phyloP scores from a whole-genome alignment of 2,797 vertebrate genomes.

The Salmo trutta region DNA sequence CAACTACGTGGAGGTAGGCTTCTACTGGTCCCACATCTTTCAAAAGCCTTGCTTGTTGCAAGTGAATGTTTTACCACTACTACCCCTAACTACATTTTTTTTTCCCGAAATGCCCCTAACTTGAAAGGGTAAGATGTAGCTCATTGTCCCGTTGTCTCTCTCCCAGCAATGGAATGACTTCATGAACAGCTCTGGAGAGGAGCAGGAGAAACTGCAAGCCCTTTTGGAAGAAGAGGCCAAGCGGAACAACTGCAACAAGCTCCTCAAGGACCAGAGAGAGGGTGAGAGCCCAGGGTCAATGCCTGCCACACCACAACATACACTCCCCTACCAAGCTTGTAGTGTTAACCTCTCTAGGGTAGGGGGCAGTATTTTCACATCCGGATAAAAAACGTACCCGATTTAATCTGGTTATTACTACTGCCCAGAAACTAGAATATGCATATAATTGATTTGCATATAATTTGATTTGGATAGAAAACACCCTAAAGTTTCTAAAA shows the following conservation, averaged over 20 bases:
- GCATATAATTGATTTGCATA: no score
- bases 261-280: slow-evolving; percentile 79
- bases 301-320: background rate
- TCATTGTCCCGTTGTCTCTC: slow-evolving; percentile 20
- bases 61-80: background rate
- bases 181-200: slow-evolving; percentile 95
- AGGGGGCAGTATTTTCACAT: no score
- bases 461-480: no score
- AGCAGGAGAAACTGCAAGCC: slow-evolving; percentile 89
- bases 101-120: background rate
- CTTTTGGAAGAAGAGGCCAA: slow-evolving; percentile 85
- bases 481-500: no score
- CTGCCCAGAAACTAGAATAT: no score
- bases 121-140: background rate
- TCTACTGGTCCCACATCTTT: background rate
- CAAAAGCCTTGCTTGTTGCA: background rate
- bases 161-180: slow-evolving; percentile 94
- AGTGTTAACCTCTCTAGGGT: no score
- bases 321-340: background rate
- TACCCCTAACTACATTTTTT: background rate
- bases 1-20: slow-evolving; percentile 83
- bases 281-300: slow-evolving; percentile 65
- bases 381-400: no score
- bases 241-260: slow-evolving; percentile 71
- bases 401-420: no score